Evolutionary conservation across 1,140 invertebrate species (phyloP), one percentile per base, ranked within the genome.

Genomic region (Anthonomus grandis): DNA sequence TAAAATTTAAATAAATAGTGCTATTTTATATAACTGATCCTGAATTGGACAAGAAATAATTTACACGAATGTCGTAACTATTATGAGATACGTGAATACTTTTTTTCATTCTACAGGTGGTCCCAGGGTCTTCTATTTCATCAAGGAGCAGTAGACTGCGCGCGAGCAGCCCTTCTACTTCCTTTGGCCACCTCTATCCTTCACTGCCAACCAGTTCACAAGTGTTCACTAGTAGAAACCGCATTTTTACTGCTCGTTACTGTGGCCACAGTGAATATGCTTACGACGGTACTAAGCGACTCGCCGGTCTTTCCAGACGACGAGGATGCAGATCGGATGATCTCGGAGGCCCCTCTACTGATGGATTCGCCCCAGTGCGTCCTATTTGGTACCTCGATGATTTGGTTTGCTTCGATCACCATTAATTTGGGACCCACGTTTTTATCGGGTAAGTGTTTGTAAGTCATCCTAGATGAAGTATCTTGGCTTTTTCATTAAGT

Each of bases 341-440:
- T 83, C 2, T 59, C 59, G 1, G 64, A 66, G 38, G 66, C 67
- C n/a, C 64, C 66, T 34, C 47, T 72, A 15, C 61, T 70, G 23
- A 72, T 71, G 70, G 70, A 72, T 50, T 73, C 70, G 13, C 70
- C 68, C 15, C 85, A 92, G 79, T 95, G 91, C 74, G 89, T 94
- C 4, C 79, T 93, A 18, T 95, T 94, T 74, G 91, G 91, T 10
- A 87, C 91, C 21, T 91, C 91, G 74, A 94, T 94, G 85, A 93
- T 93, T 66, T 94, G 91, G 92, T 93, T 93, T 74, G 86, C 87
- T 9, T 87, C 85, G 49, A 87, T 94, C 65, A 92, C 91, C 8
- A 91, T 95, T 68, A 93, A 95, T 75, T 79, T 95, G 59, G 91
- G 91, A 4, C 91, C 91, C 2, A 94, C 91, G 3, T 93, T 95